Conservation (phyloP, 2,888 invertebrate genomes). For the Caenorhabditis sinica region DNA sequence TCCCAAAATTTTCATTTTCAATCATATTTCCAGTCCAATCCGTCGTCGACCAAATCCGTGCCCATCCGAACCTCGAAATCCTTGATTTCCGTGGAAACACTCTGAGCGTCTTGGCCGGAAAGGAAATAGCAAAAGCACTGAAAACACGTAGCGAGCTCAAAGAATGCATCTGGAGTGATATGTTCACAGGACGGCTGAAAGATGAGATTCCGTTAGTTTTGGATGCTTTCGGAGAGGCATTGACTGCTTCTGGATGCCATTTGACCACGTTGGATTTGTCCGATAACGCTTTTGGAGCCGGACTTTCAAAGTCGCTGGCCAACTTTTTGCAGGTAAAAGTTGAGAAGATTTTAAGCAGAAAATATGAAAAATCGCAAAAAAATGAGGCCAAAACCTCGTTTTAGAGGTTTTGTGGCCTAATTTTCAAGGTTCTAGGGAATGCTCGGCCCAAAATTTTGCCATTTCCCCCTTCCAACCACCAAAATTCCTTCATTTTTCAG, state of each 20-base stretch:
- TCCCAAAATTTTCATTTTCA: background rate
- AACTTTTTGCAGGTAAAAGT: constrained; percentile 6
- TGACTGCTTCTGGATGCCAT: constrained; percentile 90
- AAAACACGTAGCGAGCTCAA: constrained; percentile 76
- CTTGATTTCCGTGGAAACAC: constrained; percentile 81
- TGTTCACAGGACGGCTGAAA: constrained; percentile 96
- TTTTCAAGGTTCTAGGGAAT: too few species aligned
- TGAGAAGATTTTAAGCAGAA: background rate
- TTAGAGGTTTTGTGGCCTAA: too few species aligned
- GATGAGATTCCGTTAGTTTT: constrained; percentile 95
- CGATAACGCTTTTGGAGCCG: constrained; percentile 99
- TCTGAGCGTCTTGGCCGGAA: constrained; percentile 75
- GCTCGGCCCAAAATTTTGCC: too few species aligned
- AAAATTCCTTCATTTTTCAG: background rate
- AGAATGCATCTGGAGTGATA: constrained; percentile 94
- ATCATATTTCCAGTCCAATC: constrained; percentile 67
- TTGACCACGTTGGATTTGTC: constrained; percentile 93
- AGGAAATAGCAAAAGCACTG: constrained; percentile 72
- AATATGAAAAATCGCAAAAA: background rate
- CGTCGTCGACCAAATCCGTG: constrained; percentile 68
- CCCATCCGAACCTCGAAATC: constrained; percentile 54
- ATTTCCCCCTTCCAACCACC: too few species aligned
- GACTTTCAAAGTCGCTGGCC: constrained; percentile 89
- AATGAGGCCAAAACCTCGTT: too few species aligned
- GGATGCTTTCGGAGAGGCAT: constrained; percentile 90